Conservation (phyloP, 2,797 vertebrate species). For the Gymnopithys bicolor region DNA sequence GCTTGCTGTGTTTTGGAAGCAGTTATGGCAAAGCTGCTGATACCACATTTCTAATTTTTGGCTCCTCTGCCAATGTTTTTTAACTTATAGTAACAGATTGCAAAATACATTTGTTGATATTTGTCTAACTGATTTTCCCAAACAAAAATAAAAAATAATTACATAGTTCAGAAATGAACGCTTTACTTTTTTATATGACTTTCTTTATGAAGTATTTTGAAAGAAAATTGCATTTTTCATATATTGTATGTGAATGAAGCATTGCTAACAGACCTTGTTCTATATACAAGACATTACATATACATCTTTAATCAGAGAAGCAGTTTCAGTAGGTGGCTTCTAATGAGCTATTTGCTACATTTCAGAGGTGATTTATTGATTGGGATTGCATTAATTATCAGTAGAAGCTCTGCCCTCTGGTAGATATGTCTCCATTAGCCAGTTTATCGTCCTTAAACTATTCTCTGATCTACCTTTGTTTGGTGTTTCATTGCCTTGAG, state of each 20-base stretch:
- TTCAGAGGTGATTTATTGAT: slow-evolving; percentile 46
- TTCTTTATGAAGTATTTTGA: slow-evolving; percentile 23
- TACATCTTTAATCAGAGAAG: slow-evolving; percentile 11
- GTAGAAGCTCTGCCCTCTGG: slow-evolving; percentile 19
- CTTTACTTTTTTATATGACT: neutral
- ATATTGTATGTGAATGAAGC: slow-evolving; percentile 17
- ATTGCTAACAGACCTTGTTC: slow-evolving; percentile 37
- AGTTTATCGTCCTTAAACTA: neutral
- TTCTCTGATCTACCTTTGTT: neutral
- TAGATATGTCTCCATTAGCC: neutral
- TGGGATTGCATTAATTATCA: slow-evolving; percentile 23
- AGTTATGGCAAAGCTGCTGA: neutral
- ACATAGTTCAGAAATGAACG: neutral
- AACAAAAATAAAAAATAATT: neutral
- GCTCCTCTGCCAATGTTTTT: neutral
- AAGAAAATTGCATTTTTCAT: slow-evolving; percentile 50
- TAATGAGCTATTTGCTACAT: slow-evolving; percentile 35
- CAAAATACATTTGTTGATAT: slow-evolving; percentile 37
- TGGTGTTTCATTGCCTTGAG: neutral
- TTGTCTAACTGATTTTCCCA: slow-evolving; percentile 33
- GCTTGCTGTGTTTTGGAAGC: neutral
- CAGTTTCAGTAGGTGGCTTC: slow-evolving; percentile 51
- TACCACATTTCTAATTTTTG: neutral
- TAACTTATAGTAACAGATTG: neutral
- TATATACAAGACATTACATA: slow-evolving; percentile 7